phyloP scores from a whole-genome alignment of 1,140 invertebrate species.

The Frieseomelitta varia region DNA sequence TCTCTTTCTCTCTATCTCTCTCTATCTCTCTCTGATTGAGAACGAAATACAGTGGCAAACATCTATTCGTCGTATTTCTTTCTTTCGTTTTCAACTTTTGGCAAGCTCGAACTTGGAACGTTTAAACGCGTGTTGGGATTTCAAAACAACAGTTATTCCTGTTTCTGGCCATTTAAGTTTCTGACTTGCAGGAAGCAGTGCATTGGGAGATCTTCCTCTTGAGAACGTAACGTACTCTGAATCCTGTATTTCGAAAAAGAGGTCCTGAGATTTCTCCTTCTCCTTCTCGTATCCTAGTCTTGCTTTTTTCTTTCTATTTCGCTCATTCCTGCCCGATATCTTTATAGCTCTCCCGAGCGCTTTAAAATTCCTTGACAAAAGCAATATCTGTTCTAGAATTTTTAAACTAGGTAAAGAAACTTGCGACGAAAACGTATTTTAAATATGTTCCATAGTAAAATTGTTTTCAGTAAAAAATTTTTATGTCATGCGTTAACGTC shows the following conservation, averaged over 20 bases:
- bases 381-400: not conserved
- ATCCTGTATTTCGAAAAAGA: conserved; percentile 20
- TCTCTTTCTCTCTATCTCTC: not conserved
- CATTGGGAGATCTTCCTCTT: conserved; percentile 38
- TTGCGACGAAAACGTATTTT: not conserved
- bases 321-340: not conserved
- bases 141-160: conserved; percentile 14
- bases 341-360: conserved; percentile 14
- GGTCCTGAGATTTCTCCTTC: not conserved
- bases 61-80: not conserved
- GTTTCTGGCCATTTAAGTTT: conserved; percentile 29
- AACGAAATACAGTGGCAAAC: not conserved
- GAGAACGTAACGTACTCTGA: conserved; percentile 21
- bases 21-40: no score
- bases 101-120: conserved; percentile 14
- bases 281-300: not conserved
- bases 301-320: not conserved
- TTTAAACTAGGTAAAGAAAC: not conserved
- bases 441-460: no score
- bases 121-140: conserved; percentile 32
- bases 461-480: no score
- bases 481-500: no score
- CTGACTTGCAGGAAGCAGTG: conserved; percentile 21
- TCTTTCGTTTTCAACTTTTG: not conserved
- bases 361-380: conserved; percentile 28